Evolutionary conservation across 2,113 vertebrate genomes (phyloP), one percentile per base, ranked within the genome.

Genomic region (Istiophorus platypterus): DNA sequence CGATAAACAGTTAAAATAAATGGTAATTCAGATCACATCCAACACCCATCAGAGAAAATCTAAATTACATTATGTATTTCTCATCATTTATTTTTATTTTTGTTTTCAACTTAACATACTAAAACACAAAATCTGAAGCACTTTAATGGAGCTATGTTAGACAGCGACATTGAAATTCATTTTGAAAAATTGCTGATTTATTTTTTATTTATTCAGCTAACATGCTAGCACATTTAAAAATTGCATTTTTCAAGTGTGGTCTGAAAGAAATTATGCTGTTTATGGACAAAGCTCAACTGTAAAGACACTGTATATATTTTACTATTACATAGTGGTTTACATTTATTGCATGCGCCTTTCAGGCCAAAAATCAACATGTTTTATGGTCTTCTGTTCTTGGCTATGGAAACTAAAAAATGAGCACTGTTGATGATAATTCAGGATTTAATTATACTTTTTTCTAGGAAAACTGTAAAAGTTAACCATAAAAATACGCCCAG

Each of bases 271-370:
- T 59, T 58, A 88, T 66, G 74, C 86, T 88, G 83, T 88, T 88
- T 80, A 85, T 88, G 86, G 70, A 86, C 70, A 88, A 70, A 72
- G 72, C 76, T 94, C 73, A 87, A 67, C 73, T 95, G 95, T 95
- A 95, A 96, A 95, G 95, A 96, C 92, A 89, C 85, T 99, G 97
- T 99, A 99, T 96, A 99, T 99, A 99, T 94, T 96, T 96, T 95
- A 97, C 86, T 85, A 92, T 92, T 91, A 91, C 95, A 95, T 97
- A 96, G 95, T 97, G 95, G 93, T 96, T 97, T 95, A 94, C 95
- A 92, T 96, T 94, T 96, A 98, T 95, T 97, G 98, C 98, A 99
- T 99, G 98, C 96, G 95, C 93, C 88, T 94, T 95, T 95, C 92
- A 94, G 94, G 92, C 93, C 95, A 95, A 96, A 96, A 94, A 94